Conservation (phyloP, 1,140 invertebrate genomes). For the Lamellibrachia luymesi region DNA sequence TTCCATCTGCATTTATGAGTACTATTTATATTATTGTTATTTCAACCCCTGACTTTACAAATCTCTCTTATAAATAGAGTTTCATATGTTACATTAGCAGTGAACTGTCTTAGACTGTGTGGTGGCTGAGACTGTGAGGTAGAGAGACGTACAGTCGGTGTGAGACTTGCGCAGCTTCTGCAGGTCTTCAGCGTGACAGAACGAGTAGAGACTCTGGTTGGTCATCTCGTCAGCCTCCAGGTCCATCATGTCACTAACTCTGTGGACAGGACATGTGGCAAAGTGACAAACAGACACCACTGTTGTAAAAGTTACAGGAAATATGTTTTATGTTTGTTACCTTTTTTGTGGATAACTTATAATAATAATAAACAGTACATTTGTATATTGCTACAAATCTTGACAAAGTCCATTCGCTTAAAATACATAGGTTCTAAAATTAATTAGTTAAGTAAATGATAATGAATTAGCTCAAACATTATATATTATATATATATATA, state of each 20-base stretch:
- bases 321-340: neutral
- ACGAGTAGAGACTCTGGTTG: slow-evolving; percentile 87
- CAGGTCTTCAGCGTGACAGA: slow-evolving; percentile 93
- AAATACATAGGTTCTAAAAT: too few species aligned
- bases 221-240: slow-evolving; percentile 90
- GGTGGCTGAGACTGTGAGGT: neutral
- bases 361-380: too few species aligned
- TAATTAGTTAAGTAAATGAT: too few species aligned
- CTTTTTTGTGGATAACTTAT: neutral
- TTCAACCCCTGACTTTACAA: too few species aligned
- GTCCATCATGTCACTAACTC: slow-evolving; percentile 88
- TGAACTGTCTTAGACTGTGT: neutral
- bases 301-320: neutral
- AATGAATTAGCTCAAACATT: too few species aligned
- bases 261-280: slow-evolving; percentile 49
- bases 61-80: too few species aligned
- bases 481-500: too few species aligned
- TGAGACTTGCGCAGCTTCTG: slow-evolving; percentile 89
- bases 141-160: slow-evolving; percentile 81
- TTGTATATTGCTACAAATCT: too few species aligned
- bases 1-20: too few species aligned
- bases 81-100: neutral
- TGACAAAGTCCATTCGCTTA: too few species aligned
- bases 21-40: too few species aligned
- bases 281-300: too few species aligned